Conservation (phyloP, 2,888 invertebrate species). For the Drosophila koepferae region DNA sequence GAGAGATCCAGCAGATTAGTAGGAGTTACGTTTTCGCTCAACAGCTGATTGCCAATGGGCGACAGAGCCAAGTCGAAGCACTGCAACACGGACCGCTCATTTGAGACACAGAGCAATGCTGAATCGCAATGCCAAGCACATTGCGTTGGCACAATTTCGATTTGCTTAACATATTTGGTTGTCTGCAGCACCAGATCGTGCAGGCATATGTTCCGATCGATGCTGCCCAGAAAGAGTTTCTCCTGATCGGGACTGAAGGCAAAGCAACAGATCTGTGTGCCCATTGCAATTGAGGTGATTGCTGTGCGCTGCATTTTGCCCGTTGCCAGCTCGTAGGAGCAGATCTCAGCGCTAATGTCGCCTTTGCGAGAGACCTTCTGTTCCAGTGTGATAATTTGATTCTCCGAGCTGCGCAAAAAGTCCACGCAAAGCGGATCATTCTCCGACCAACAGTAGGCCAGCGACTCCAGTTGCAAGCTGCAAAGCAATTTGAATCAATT, state of each 20-base stretch:
- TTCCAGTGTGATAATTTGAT: slow-evolving; percentile 91
- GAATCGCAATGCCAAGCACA: slow-evolving; percentile 91
- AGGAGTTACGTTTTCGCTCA: slow-evolving; percentile 88
- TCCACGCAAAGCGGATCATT: slow-evolving; percentile 94
- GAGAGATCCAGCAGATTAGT: slow-evolving; percentile 89
- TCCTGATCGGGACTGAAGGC: slow-evolving; percentile 90
- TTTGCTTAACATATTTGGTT: slow-evolving; percentile 89
- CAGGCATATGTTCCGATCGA: slow-evolving; percentile 93
- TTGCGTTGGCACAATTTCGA: slow-evolving; percentile 91
- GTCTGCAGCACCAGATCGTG: slow-evolving; percentile 91
- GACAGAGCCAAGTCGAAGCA: slow-evolving; percentile 91
- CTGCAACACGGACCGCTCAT: slow-evolving; percentile 90
- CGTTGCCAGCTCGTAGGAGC: slow-evolving; percentile 87
- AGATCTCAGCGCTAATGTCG: slow-evolving; percentile 90
- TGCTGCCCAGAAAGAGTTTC: slow-evolving; percentile 92
- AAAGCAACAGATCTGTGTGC: slow-evolving; percentile 89
- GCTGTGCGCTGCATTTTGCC: slow-evolving; percentile 88
- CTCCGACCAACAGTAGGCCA: slow-evolving; percentile 94
- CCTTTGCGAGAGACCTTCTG: slow-evolving; percentile 91
- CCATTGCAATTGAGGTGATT: slow-evolving; percentile 89
- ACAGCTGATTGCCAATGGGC: slow-evolving; percentile 88
- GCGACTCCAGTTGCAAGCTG: slow-evolving; percentile 89
- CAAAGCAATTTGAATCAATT: slow-evolving; percentile 6
- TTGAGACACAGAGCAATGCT: slow-evolving; percentile 89
- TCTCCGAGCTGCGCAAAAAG: slow-evolving; percentile 90